Evolutionary conservation across 2,797 vertebrate genomes (phyloP).

Genomic region (Lemur catta): DNA sequence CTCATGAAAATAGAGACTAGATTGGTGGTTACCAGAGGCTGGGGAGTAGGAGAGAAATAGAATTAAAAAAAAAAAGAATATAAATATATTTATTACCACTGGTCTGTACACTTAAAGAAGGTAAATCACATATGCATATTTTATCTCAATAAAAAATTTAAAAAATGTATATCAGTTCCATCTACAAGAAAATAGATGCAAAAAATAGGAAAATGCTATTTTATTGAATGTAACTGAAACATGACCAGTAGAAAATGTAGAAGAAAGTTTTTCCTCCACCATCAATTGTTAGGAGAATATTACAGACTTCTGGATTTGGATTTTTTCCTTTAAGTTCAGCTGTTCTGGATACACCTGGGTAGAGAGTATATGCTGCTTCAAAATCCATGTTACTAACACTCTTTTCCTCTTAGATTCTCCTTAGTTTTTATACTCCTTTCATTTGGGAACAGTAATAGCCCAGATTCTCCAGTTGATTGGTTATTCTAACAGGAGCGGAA

Average conservation of each 20-base stretch:
- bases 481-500: slow-evolving; percentile 32
- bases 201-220: neutral
- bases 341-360: neutral
- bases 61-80: neutral
- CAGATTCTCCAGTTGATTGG: slow-evolving; percentile 49
- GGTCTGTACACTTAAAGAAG: neutral
- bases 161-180: neutral
- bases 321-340: neutral
- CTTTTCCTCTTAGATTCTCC: neutral
- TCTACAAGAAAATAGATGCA: neutral
- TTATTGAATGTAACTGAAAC: neutral
- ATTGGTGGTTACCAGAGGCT: neutral
- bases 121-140: neutral
- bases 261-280: neutral
- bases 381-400: neutral
- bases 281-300: neutral
- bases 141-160: neutral
- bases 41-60: neutral
- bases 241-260: neutral
- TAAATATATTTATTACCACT: neutral
- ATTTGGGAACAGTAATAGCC: slow-evolving; percentile 7
- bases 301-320: neutral
- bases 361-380: neutral
- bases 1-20: neutral
- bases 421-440: neutral